Evolutionary conservation across 2,797 vertebrate genomes (phyloP), one percentile per base, ranked within the genome.

Genomic region (Intellagama lesueurii): DNA sequence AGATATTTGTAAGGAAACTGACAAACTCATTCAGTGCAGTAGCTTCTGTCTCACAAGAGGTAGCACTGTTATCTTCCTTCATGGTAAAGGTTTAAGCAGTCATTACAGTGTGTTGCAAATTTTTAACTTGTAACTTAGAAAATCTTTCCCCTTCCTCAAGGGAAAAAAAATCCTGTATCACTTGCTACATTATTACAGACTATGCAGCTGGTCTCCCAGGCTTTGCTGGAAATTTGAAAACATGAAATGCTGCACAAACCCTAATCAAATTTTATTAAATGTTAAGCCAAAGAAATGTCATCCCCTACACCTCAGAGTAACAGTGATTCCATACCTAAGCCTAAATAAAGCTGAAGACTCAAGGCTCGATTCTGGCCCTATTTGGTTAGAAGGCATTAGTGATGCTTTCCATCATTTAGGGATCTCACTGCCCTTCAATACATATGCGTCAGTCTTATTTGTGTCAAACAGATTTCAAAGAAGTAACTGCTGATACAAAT

Each of bases 151-250:
- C 92, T 93, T 93, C 94, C 92, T 90, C 52, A 91, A 92, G 93
- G 94, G 94, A 94, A 94, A 93, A 91, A 73, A 49, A 89, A 90
- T 90, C 91, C 91, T 76, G 66, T 96, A 96, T 97, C 95, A 96
- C 95, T 97, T 95, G 95, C 93, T 94, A 85, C 90, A 92, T 97
- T 97, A 98, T 97, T 97, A 97, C 91, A 96, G 95, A 87, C 94
- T 94, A 94, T 80, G 91, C 95, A 97, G 96, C 95, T 97, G 96
- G 92, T 96, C 95, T 94, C 93, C 92, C 93, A 66, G 75, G 90
- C 94, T 96, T 96, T 6, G 0, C 89, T 94, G 93, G 94, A 95
- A 95, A 96, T 96, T 32, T 95, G 95, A 96, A 96, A 96, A 92
- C 86, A 89, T 92, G 94, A 95, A 95, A 93, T 87, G 93, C 92